Evolutionary conservation across 2,113 vertebrate species (phyloP), one percentile per base, ranked within the genome.

Genomic region (Callospermophilus lateralis): DNA sequence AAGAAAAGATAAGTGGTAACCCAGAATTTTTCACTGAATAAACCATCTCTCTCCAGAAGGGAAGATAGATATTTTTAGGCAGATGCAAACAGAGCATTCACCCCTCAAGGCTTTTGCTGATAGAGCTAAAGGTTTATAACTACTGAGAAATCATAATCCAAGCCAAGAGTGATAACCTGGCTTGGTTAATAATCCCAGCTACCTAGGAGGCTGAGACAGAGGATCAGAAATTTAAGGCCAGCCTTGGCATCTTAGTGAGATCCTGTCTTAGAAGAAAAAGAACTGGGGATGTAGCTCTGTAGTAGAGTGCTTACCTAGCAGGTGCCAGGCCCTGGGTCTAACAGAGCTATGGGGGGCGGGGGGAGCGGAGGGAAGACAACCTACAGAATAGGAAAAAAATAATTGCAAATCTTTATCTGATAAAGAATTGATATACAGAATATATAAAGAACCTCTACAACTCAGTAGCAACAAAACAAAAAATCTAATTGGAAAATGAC

Each of bases 11-110:
- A 73, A 48, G 48, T 37, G 42, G 15, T 67, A 81, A 51, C 58
- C 53, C 42, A 63, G 37, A 61, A 53, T 72, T 86, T 72, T 67
- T 28, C 26, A 65, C 6, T 24, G 8, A 39, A 26, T 63, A 53
- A 80, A 81, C 17, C 42, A 8, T 55, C 61, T 93, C 28, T 42
- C 13, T 93, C 61, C n/a, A 67, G n/a, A 55, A 37, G 45, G 45
- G 51, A 68, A 72, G 85, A 53, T 86, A 89, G 74, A 73, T 85
- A 67, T 81, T 94, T 88, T 61, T 39, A 80, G 77, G 65, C n/a
- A 81, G 34, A 73, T 87, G 84, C 32, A 94, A 73, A 73, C 16
- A 39, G 28, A 63, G 39, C 42, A 77, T 77, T 88, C 72, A 73
- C 17, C 32, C 39, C 34, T 42, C 39, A 74, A 74, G 53, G 17